Conservation (phyloP, 2,113 vertebrate genomes). For the Nyctereutes procyonoides region DNA sequence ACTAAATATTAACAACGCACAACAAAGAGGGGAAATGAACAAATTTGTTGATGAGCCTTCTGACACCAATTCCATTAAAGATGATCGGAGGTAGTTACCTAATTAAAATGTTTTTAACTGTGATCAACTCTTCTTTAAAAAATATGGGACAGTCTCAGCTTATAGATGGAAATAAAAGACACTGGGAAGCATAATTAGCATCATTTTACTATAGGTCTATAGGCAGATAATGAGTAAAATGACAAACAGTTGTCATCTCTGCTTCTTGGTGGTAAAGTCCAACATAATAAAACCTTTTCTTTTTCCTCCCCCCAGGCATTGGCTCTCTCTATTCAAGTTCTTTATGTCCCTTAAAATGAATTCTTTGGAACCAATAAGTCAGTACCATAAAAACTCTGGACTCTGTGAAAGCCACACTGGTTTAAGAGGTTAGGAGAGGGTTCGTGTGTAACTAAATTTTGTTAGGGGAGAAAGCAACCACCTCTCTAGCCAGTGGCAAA, state of each 20-base stretch:
- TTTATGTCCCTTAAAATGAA: slow-evolving; percentile 49
- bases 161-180: slow-evolving; percentile 2
- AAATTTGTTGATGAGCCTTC: neutral
- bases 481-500: neutral
- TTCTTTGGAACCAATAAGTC: slow-evolving; percentile 29
- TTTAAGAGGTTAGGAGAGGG: neutral
- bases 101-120: slow-evolving; percentile 23
- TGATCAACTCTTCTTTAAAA: slow-evolving; percentile 19
- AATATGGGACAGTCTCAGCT: neutral
- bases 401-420: neutral
- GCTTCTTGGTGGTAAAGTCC: neutral
- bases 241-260: neutral
- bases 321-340: neutral
- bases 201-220: neutral
- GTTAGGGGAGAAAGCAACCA: neutral
- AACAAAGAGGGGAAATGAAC: neutral
- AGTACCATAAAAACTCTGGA: neutral
- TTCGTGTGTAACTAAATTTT: neutral
- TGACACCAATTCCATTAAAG: neutral
- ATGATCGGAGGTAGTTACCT: neutral
- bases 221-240: neutral
- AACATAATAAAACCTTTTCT: neutral
- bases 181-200: neutral
- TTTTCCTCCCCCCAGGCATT: neutral
- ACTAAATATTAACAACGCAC: neutral